These are phyloP conservation scores for Bellardia pandia DNA, from an alignment of 2,888 invertebrate genomes.

Conservation along the genomic window DNA sequence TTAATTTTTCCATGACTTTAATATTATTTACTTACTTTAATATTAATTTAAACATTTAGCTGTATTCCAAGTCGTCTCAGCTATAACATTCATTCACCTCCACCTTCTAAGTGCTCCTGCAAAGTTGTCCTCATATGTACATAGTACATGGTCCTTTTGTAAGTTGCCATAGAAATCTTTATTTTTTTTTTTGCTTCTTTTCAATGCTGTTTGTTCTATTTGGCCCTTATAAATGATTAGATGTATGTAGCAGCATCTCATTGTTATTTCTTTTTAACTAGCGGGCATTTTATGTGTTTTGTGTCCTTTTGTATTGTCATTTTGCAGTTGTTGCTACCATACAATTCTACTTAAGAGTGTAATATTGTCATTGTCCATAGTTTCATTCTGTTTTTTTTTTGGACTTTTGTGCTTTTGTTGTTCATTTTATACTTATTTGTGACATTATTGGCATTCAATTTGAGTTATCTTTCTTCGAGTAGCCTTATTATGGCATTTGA, in stretches of 20 bases:
- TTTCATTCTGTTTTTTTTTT: slow-evolving; percentile 10
- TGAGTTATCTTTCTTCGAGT: slow-evolving; percentile 78
- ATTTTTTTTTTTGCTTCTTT: neutral
- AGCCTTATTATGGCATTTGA: slow-evolving; percentile 27
- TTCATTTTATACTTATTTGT: slow-evolving; percentile 71
- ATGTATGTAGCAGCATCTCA: slow-evolving; percentile 1
- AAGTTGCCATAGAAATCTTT: slow-evolving; percentile 20
- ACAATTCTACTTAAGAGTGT: slow-evolving; percentile 45
- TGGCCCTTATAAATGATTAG: neutral
- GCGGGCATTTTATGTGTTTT: slow-evolving; percentile 53
- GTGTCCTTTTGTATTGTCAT: slow-evolving; percentile 50
- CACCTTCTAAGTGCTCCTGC: neutral
- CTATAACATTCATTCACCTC: too few relatives aligned
- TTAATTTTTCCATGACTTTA: too few relatives aligned
- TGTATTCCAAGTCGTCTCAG: too few relatives aligned
- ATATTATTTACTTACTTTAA: too few relatives aligned
- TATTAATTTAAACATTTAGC: too few relatives aligned
- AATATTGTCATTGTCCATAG: slow-evolving; percentile 52
- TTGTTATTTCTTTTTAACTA: slow-evolving; percentile 42
- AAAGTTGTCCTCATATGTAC: neutral
- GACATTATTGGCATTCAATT: slow-evolving; percentile 83
- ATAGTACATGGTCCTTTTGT: neutral
- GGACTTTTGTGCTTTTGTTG: neutral
- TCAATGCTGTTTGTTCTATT: neutral
- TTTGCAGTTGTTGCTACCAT: slow-evolving; percentile 41